Base-by-base conservation (phyloP, 2,113 vertebrate species). In the Grantiella picta region DNA sequence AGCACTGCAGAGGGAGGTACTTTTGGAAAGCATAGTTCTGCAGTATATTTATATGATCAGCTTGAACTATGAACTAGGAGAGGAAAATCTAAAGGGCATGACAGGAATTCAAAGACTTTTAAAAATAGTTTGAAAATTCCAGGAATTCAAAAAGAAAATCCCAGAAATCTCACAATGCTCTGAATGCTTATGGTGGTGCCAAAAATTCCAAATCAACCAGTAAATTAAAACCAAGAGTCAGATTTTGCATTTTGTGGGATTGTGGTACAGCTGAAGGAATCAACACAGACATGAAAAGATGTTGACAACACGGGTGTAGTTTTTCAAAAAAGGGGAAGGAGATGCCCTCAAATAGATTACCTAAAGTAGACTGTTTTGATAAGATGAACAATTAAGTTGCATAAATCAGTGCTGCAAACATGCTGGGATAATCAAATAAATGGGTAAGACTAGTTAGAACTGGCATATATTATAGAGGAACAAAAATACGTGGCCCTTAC, bases 161-260 rank as follows among this genome's bases (percentile, higher is more conserved):
- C 38, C 38, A 38, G 38, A 53, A 86, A 82, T 68, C 12, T 94
- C 88, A 57, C 71, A 63, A 14, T 23, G 45, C 36, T 44, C 9
- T 27, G 78, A 96, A 69, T 0, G 3, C 33, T 85, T 91, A 38
- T 45, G 73, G 47, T 78, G 38, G 60, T 80, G 84, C 73, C 82
- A 86, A 94, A 96, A 89, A 68, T 38, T 85, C 69, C 47, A 71
- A 69, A 71, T 79, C 88, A 94, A 82, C 70, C 61, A 76, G 45
- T 94, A 94, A 94, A 90, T 93, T 89, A 88, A 97, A 93, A 72
- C 68, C 23, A 86, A 95, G 72, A 91, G 60, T 75, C 64, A 79
- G 29, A 81, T 81, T 82, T 56, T 84, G 18, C 77, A 69, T 92
- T 85, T 50, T 27, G 44, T 40, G 53, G 73, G 16, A 82, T 50